These are phyloP conservation scores for Coendou prehensilis DNA, from an alignment of 2,797 vertebrate genomes.

Conservation along the genomic window DNA sequence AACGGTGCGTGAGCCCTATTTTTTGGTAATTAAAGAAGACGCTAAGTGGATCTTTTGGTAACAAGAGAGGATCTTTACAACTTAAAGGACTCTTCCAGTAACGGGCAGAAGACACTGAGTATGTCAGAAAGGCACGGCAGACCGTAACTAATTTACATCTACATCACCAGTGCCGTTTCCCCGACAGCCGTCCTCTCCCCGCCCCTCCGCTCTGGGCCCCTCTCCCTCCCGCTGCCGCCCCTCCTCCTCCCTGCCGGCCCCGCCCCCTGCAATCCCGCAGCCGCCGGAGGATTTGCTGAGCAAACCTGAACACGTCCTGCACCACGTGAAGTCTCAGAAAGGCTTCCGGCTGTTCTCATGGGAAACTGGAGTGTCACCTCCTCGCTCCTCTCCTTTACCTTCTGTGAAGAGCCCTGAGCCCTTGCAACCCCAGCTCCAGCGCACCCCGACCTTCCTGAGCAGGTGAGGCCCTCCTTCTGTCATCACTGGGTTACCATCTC, in stretches of 20 bases:
- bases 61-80: not conserved
- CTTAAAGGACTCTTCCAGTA: conserved; percentile 45
- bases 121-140: not conserved
- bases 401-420: not conserved
- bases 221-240: not conserved
- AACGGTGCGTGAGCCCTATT: not conserved
- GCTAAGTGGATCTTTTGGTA: not conserved
- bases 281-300: not conserved
- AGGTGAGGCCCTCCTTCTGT: not conserved
- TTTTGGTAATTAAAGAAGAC: not conserved
- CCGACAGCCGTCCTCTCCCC: not conserved
- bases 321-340: not conserved
- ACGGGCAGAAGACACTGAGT: not conserved
- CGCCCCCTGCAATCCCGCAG: not conserved
- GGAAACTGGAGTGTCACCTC: not conserved
- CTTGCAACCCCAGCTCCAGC: not conserved
- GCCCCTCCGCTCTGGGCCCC: not conserved
- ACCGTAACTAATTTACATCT: not conserved
- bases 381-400: not conserved
- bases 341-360: not conserved
- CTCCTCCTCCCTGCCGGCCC: no score
- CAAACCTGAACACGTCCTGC: not conserved
- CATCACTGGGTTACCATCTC: not conserved
- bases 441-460: not conserved
- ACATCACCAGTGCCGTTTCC: not conserved